Evolutionary conservation across 2,888 invertebrate genomes (phyloP).

Genomic region (Euplagia quadripunctaria): DNA sequence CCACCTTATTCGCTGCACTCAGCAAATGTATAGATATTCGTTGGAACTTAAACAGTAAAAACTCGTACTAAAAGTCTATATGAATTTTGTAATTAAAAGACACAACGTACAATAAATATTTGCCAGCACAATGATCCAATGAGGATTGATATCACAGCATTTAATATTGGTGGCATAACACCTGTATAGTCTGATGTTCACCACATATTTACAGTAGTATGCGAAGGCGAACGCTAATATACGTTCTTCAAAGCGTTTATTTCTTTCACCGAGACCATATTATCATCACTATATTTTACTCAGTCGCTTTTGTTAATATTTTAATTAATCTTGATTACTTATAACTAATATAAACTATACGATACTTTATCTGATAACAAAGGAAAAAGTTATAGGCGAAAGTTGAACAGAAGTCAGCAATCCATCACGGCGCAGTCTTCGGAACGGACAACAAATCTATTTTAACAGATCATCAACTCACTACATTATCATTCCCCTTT

Average conservation of each 20-base stretch:
- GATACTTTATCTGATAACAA: constrained; percentile 58
- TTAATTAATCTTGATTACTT: constrained; percentile 60
- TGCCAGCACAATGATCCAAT: constrained; percentile 66
- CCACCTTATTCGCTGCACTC: background rate
- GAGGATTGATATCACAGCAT: constrained; percentile 86
- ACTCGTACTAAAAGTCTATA: background rate
- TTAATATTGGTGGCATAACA: constrained; percentile 76
- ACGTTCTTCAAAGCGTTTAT: constrained; percentile 53
- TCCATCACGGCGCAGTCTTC: constrained; percentile 79
- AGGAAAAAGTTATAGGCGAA: constrained; percentile 63
- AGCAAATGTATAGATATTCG: background rate
- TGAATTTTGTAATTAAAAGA: constrained; percentile 21
- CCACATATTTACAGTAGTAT: constrained; percentile 63
- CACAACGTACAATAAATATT: constrained; percentile 47
- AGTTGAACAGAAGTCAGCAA: constrained; percentile 77
- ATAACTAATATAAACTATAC: constrained; percentile 69
- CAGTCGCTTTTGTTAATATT: constrained; percentile 78
- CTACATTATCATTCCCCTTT: constrained; percentile 77
- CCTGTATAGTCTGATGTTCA: constrained; percentile 66
- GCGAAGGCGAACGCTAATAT: constrained; percentile 57
- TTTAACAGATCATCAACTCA: constrained; percentile 83
- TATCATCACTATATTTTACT: constrained; percentile 64
- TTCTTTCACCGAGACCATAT: constrained; percentile 46
- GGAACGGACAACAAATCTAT: constrained; percentile 82
- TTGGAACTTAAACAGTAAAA: background rate